Evolutionary conservation across 2,888 invertebrate species (phyloP).

Genomic region (Parascotia fuliginaria): DNA sequence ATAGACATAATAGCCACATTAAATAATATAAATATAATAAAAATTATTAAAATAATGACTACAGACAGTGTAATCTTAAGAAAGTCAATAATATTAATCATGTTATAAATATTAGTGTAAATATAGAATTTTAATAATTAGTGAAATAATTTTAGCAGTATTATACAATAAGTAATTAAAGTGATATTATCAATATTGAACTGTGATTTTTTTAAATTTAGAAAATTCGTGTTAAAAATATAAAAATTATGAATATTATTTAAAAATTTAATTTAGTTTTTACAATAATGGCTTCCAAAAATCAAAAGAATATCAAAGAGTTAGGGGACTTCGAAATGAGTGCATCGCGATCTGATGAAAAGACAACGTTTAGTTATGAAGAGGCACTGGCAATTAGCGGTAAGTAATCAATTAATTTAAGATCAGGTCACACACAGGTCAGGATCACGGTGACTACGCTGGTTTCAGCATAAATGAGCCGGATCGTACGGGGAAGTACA

Average conservation of each 20-base stretch:
- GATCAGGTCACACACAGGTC: too few relatives aligned
- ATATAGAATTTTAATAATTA: too few relatives aligned
- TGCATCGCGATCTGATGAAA: slow-evolving; percentile 6
- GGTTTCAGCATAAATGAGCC: too few relatives aligned
- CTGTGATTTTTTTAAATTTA: not conserved
- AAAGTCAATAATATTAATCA: not conserved
- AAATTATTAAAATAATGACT: not conserved
- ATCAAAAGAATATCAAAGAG: slow-evolving; percentile 4
- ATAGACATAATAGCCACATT: slow-evolving; percentile 13
- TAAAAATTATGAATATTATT: not conserved
- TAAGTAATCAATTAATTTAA: slow-evolving; percentile 31
- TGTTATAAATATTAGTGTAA: too few relatives aligned
- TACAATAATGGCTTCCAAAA: slow-evolving; percentile 20
- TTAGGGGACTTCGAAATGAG: slow-evolving; percentile 34
- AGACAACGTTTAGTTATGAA: slow-evolving; percentile 41
- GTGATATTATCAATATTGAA: not conserved
- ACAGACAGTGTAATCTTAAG: not conserved
- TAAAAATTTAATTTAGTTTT: not conserved
- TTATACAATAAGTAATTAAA: not conserved
- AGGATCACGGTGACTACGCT: too few relatives aligned
- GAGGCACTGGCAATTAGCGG: slow-evolving; percentile 56
- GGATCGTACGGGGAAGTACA: too few relatives aligned
- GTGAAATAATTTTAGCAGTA: not conserved
- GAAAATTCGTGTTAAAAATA: not conserved
- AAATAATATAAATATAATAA: not conserved